Evolutionary conservation across 64 coral and sea anemone species (phyloP).

Genomic region (Actinia tenebrosa): DNA sequence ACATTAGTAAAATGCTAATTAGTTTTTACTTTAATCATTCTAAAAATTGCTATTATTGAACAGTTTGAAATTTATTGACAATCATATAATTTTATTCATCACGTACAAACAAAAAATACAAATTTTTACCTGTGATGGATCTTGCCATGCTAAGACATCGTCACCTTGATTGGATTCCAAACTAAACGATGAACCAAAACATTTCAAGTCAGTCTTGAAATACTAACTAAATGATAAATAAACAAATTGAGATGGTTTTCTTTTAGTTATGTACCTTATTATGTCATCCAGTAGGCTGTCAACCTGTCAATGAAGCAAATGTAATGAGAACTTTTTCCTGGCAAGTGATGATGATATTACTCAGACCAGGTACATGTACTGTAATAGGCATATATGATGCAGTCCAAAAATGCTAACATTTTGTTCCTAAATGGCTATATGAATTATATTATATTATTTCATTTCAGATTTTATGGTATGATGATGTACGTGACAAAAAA

Average conservation of each 20-base stretch:
- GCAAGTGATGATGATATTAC: background rate
- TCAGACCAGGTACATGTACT: no score
- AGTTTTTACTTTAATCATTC: no score
- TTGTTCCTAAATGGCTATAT: no score
- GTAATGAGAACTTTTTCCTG: background rate
- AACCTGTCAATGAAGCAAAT: constrained; percentile 32
- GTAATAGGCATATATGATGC: background rate
- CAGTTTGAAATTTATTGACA: no score
- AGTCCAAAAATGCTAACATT: background rate
- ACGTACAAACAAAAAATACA: no score
- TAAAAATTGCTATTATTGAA: no score
- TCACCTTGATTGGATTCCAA: constrained; percentile 54
- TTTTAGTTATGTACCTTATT: constrained; percentile 49
- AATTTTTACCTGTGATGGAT: background rate
- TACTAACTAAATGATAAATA: background rate
- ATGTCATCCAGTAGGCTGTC: constrained; percentile 93
- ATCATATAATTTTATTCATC: no score
- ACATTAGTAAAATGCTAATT: no score
- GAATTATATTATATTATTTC: no score
- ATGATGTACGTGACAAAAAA: no score
- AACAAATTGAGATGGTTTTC: background rate
- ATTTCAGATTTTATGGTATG: no score
- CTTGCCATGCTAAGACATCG: constrained; percentile 38
- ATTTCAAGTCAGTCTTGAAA: background rate
- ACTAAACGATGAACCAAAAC: background rate